These are phyloP conservation scores for Thereva nobilitata DNA, from an alignment of 2,888 invertebrate genomes.

Conservation along the genomic window DNA sequence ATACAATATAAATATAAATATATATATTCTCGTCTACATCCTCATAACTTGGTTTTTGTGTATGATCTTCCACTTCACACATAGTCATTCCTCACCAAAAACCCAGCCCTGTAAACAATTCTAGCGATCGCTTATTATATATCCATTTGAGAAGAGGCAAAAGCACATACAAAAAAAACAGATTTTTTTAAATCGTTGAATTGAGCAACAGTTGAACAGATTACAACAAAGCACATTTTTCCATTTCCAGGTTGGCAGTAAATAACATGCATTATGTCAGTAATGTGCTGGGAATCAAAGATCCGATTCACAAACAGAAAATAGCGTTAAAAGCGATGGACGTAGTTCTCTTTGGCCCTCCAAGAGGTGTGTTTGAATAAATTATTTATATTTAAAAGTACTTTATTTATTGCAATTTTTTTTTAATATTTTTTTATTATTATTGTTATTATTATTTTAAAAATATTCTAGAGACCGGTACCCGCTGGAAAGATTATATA, in stretches of 20 bases:
- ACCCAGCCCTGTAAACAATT: conserved; percentile 12
- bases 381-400: conserved; percentile 1
- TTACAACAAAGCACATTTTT: conserved; percentile 19
- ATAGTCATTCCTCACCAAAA: background rate
- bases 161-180: too few relatives aligned
- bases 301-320: conserved; percentile 98
- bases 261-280: conserved; percentile 90
- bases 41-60: too few relatives aligned
- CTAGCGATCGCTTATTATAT: too few relatives aligned
- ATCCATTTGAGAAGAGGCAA: too few relatives aligned
- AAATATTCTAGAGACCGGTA: conserved; percentile 67
- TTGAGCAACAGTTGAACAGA: conserved; percentile 7
- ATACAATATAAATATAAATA: too few relatives aligned
- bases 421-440: too few relatives aligned
- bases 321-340: conserved; percentile 98
- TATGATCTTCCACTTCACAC: background rate
- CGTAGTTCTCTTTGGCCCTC: conserved; percentile 96
- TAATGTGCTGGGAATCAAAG: conserved; percentile 90
- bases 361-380: conserved; percentile 74
- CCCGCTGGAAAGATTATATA: conserved; percentile 86
- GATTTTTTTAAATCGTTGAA: background rate
- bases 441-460: background rate
- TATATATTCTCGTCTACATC: too few relatives aligned
- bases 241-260: conserved; percentile 78
- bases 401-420: background rate